A percentile compares a stretch with the other conserved stretches of the same genome.
These are phyloP conservation scores for Centropus bengalensis DNA, from an alignment of 2,113 vertebrate genomes.

Conservation along the genomic window DNA sequence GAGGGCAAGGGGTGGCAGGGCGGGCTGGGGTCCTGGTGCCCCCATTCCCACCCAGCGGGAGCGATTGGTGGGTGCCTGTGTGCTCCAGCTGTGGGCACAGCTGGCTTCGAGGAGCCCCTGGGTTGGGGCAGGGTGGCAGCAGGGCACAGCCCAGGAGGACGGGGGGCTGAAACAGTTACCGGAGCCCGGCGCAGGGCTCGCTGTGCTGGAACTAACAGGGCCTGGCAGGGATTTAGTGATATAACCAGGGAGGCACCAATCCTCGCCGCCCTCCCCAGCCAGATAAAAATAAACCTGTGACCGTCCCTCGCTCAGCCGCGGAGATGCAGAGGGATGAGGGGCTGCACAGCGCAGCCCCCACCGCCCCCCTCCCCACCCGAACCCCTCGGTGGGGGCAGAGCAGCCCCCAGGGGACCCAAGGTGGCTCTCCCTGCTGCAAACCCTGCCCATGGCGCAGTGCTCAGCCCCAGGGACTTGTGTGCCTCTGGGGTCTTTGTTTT, in stretches of 20 bases:
- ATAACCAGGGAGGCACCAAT: constrained; percentile 70
- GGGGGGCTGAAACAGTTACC: constrained; percentile 43
- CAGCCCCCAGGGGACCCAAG: not conserved
- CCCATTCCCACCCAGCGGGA: not conserved
- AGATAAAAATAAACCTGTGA: constrained; percentile 69
- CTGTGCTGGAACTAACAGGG: constrained; percentile 69
- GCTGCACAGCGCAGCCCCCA: not conserved
- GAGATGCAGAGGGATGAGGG: not conserved
- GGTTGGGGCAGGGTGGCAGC: not conserved
- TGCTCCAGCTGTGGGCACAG: not conserved
- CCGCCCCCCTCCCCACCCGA: not conserved
- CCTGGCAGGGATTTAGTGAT: constrained; percentile 72
- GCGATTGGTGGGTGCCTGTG: fast-evolving
- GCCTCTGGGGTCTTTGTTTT: not conserved
- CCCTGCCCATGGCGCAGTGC: fast-evolving
- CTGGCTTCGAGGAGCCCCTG: fast-evolving
- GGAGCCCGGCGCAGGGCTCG: not conserved
- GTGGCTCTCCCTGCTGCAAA: fast-evolving
- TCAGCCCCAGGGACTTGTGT: fast-evolving
- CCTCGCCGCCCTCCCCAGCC: constrained; percentile 36
- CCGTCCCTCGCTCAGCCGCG: constrained; percentile 24
- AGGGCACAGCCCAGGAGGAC: not conserved
- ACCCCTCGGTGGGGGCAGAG: not conserved
- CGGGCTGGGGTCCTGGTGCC: fast-evolving
- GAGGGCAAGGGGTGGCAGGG: not conserved